Evolutionary conservation across 2,888 invertebrate species (phyloP), one percentile per base, ranked within the genome.

Genomic region (Nezara viridula): DNA sequence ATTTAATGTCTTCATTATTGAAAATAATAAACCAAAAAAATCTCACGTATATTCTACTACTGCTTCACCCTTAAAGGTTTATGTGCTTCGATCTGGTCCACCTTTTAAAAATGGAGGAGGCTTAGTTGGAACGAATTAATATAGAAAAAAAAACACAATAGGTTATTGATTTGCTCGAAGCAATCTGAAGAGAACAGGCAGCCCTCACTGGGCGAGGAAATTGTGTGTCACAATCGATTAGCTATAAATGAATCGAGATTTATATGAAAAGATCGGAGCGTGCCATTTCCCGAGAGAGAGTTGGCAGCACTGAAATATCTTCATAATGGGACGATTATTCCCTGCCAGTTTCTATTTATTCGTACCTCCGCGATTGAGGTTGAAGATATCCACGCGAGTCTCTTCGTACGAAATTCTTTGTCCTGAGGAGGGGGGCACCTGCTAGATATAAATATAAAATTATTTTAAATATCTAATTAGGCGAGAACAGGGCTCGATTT

Each of bases 271-370:
- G 37, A 40, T 77, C 24, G 32, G n/a, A 0, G 24, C n/a, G 14
- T 9, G 19, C 7, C 44, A 81, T 44, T 81, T 81, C 81, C 81
- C n/a, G 81, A n/a, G n/a, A n/a, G n/a, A n/a, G 24, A 81, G 81
- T 81, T 81, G 81, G 81, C 81, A 81, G 10, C 10, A 44, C 81
- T 81, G n/a, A 81, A 81, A 81, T 81, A 81, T n/a, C 81, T n/a
- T n/a, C 44, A 81, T 81, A 81, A 81, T 47, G 81, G 44, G 12
- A 19, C 44, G 44, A 44, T 81, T 81, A 81, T 81, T 81, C 81
- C 81, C 44, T 81, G 81, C 81, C 81, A 81, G 44, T 12, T 3
- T 16, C 44, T 81, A 44, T 81, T 73, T 73, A 73, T 73, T 73
- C 32, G 19, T 9, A 2, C 19, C 32, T 37, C 19, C 66, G 7